Conservation (phyloP, 2,113 vertebrate genomes). For the Merops nubicus region DNA sequence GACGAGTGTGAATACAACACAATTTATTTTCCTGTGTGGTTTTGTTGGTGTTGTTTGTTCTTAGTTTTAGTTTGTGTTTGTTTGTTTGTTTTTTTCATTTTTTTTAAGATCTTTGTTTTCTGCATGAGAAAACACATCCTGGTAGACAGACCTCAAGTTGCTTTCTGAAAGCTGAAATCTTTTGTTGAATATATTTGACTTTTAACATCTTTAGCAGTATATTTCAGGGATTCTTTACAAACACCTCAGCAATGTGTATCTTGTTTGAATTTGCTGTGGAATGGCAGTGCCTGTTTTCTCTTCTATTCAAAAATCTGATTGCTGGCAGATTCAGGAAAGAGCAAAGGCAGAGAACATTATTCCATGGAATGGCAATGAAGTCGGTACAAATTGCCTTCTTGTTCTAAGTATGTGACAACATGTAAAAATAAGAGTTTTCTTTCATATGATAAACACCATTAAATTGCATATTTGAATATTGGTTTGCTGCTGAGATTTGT, state of each 20-base stretch:
- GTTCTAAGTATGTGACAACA: neutral
- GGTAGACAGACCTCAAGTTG: neutral
- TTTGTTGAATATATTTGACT: neutral
- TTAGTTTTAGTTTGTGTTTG: neutral
- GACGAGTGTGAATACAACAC: neutral
- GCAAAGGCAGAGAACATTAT: neutral
- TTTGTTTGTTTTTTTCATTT: neutral
- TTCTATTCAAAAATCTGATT: slow-evolving; percentile 50
- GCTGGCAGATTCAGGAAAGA: neutral
- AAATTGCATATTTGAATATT: slow-evolving; percentile 8
- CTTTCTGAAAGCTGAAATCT: neutral
- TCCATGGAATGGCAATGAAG: neutral
- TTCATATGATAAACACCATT: slow-evolving; percentile 1
- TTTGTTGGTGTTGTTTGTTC: too few species aligned
- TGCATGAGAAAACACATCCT: neutral
- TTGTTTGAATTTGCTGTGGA: neutral
- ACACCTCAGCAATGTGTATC: neutral
- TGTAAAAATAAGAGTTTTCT: neutral
- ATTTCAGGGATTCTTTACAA: neutral
- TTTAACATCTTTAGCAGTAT: neutral
- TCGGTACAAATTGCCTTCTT: slow-evolving; percentile 41
- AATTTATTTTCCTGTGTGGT: neutral
- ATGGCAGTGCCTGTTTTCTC: neutral
- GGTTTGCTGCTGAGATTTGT: neutral
- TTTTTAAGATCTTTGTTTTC: neutral